Evolutionary conservation across 2,113 vertebrate genomes (phyloP), one percentile per base, ranked within the genome.

Genomic region (Gallinago paraguaiae): DNA sequence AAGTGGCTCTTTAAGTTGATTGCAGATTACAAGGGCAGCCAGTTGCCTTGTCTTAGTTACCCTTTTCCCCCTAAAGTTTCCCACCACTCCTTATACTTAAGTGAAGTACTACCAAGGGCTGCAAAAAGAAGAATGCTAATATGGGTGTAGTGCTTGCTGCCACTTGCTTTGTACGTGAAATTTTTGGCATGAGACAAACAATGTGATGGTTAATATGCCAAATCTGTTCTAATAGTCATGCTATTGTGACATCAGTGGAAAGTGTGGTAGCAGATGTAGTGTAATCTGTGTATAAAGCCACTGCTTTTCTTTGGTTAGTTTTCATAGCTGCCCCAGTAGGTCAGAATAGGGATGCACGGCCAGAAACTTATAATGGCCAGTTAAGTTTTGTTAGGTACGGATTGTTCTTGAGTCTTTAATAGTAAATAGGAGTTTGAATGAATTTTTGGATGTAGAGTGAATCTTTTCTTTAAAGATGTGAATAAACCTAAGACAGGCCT

Each of bases 1-100:
- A 79, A 72, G 80, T 97, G 65, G 88, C 96, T 96, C 81, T 94
- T 84, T 22, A 84, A 79, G 74, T 81, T 85, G 88, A 88, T 35
- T 87, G 37, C 35, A 50, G 69, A 69, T 93, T 84, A 84, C 70
- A 45, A 69, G 88, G 88, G 80, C 90, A 91, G 88, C 60, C 28
- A 31, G 56, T 93, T 90, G 94, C 92, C 90, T 84, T 86, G 80
- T 96, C 57, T 69, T 61, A 54, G 50, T 57, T 94, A 70, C 28
- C 23, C 41, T 95, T 81, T 88, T 90, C 50, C 37, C 61, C n/a
- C 84, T 68, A 28, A 86, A 86, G 57, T 89, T 96, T 96, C 77
- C 88, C 86, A 80, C 82, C 0, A 2, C 37, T 93, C 17, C 41
- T 94, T 30, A 6, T 71, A 22, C 37, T 88, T 51, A 30, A 3